Base-by-base conservation (phyloP, 2,797 vertebrate genomes). In the Parauchenoglanis punctatus region DNA sequence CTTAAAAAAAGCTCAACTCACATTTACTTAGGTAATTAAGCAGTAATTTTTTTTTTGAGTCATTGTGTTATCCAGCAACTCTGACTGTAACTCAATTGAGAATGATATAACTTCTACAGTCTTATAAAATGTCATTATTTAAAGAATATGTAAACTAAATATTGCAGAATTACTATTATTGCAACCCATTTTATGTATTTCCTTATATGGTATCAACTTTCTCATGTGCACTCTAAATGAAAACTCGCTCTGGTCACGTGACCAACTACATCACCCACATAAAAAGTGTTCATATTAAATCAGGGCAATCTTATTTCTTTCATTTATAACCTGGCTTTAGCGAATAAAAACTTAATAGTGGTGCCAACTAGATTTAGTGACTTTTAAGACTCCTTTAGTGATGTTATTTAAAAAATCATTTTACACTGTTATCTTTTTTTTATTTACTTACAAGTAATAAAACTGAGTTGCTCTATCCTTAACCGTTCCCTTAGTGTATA, bases 131-230 rank as follows among this genome's bases (percentile, higher is more conserved):
- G 18, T 17, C 10, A 73, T 46, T 11, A 77, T 54, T 77, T 18
- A 54, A 77, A 28, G 6, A 54, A 77, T 20, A 78, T 20, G 56
- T 18, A 20, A 77, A 73, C 10, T 49, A 49, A 80, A 56, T 35
- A 12, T 35, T 58, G 20, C 20, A 59, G 12, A n/a, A 81, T 59
- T 61, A 44, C 15, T 11, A 81, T 25, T n/a, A 44, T 4, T 44
- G 56, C 54, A 40, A 59, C 10, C 1, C 44, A 10, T 61, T 40
- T 81, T 61, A 61, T 81, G 5, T 4, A n/a, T 13, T 15, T 28
- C 44, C 78, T 67, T 67, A 83, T 81, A 81, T 67, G 40, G 59
- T 7, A 65, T 82, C 40, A 49, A 61, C 23, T 81, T 81, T 13
- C 25, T 40, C 31, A 18, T 15, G 15, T 28, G 25, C 80, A 49